phyloP scores from a whole-genome alignment of 2,888 invertebrate species.

The Allacma fusca region DNA sequence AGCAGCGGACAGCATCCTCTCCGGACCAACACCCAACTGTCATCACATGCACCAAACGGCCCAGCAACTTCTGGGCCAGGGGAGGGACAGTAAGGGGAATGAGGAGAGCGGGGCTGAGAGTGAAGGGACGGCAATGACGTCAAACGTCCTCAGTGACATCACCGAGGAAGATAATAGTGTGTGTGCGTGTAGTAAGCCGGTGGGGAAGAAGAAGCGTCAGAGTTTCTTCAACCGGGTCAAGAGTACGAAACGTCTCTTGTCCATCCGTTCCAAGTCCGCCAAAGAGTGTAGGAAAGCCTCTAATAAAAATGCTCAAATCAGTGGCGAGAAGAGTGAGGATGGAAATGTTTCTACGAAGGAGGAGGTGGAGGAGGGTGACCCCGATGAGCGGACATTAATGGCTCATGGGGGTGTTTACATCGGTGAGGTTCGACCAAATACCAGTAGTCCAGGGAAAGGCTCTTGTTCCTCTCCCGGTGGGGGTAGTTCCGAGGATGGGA shows the following conservation, averaged over 20 bases:
- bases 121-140: background rate
- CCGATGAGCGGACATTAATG: background rate
- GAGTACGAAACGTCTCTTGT: constrained; percentile 17
- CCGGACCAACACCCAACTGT: background rate
- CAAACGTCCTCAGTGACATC: constrained; percentile 13
- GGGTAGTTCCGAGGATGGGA: background rate
- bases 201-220: background rate
- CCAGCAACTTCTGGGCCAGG: background rate
- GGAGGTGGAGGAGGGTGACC: constrained; percentile 9
- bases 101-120: background rate
- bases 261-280: constrained; percentile 23
- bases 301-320: background rate
- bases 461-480: background rate
- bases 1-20: constrained; percentile 68
- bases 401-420: constrained; percentile 43
- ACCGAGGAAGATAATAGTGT: constrained; percentile 32
- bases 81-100: background rate
- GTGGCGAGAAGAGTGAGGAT: background rate
- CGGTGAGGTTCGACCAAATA: constrained; percentile 19
- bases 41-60: background rate
- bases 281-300: background rate
- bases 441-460: background rate
- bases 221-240: constrained; percentile 40
- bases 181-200: background rate
- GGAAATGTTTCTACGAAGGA: background rate